Evolutionary conservation across 2,113 vertebrate species (phyloP), one percentile per base, ranked within the genome.

Genomic region (Quiscalus mexicanus): DNA sequence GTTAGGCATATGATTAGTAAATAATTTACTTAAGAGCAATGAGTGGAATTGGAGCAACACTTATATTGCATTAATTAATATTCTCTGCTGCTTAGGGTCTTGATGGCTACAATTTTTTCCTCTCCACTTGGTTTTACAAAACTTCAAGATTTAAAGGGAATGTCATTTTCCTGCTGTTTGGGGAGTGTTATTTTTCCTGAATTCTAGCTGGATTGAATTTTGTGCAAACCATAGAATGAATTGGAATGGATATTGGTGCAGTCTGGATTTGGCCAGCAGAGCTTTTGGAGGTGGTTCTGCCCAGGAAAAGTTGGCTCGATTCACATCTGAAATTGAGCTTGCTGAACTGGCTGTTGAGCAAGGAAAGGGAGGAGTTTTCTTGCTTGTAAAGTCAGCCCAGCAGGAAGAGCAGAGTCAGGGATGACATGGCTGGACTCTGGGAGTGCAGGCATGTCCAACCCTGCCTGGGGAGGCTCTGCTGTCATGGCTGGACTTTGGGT

Each of bases 291-390:
- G 47, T 78, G 80, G 27, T 33, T 85, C 52, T 87, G 84, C 60
- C 53, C 37, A 41, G 69, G 73, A 68, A 28, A 78, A 73, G 56
- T 69, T 59, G n/a, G 35, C 89, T 84, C 2, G 1, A 14, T 60
- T 60, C 63, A 6, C 18, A 5, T 44, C 77, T 68, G 62, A 64
- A 64, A 25, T 8, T 37, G 56, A 75, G 67, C 87, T 92, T 64
- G 95, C 87, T 56, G 79, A 70, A 31, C 89, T 87, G 83, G 86
- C 90, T 87, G 80, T 77, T 90, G 94, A 71, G 89, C 81, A 82
- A 87, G 94, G 39, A 11, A n/a, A 50, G 82, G 91, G 93, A 91
- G 89, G 91, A 78, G 87, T 56, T 83, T 49, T 62, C 71, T 67
- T 35, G 18, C 53, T 25, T 75, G 69, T 82, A 35, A 93, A 39